Evolutionary conservation across 2,888 invertebrate species (phyloP), one percentile per base, ranked within the genome.

Genomic region (Macrophya annulata): DNA sequence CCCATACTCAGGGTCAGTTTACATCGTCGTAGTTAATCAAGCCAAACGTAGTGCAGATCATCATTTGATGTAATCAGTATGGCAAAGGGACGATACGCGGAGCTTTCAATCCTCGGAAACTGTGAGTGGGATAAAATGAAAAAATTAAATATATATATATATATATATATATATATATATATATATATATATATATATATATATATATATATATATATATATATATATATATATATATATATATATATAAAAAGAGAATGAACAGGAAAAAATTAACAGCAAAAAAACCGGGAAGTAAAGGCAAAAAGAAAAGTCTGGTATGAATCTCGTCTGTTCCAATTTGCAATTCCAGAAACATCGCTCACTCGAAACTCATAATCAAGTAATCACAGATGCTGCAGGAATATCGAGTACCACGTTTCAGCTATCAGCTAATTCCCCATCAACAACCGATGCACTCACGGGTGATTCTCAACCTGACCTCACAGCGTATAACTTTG

Each of bases 351-450:
- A 87, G 88, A 87, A 87, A 87, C 88, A 88, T 88, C 88, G 87
- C 86, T 87, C 68, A 89, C 90, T 90, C 89, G 90, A 90, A 89
- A 88, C 89, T 89, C 89, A 91, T 92, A 90, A 91, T 91, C 89
- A 90, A 91, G 90, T 91, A 90, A 91, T 91, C 90, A 88, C 91
- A 90, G 89, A 90, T 90, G 90, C 91, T 89, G 90, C 88, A 88
- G 88, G 88, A 87, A 87, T 89, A 90, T 91, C 88, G 89, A 91
- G 89, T 89, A 88, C 88, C 86, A 88, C 59, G 89, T 90, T 90
- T 89, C 89, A 91, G 87, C 87, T 89, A 89, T 90, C 83, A 83
- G 88, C 89, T 90, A 90, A 89, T 90, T 90, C 88, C 86, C 87
- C 85, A 86, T 85, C 85, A 65, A 86, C 72, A 43, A 45, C 76